Conservation (phyloP, 2,797 vertebrate genomes). For the Tangara arthus region DNA sequence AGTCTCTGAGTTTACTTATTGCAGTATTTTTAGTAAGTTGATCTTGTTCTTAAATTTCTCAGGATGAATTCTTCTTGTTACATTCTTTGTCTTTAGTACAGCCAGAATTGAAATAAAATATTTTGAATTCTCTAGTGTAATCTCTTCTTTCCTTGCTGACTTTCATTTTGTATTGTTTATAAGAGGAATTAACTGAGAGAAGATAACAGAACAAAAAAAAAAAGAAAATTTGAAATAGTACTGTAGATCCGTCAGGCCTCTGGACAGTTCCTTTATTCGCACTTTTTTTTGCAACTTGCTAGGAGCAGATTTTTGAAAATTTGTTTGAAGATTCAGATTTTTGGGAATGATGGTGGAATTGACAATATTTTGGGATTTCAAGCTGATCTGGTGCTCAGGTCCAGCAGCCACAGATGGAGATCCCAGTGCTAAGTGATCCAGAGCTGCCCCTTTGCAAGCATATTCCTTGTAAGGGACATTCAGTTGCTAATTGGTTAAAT, state of each 20-base stretch:
- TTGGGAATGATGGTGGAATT: not conserved
- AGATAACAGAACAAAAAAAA: not conserved
- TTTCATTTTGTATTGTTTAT: not conserved
- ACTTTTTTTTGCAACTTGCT: not conserved
- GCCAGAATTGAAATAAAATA: constrained; percentile 15
- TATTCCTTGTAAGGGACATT: not conserved
- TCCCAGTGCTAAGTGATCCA: not conserved
- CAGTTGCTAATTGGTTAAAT: not conserved
- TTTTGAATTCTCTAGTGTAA: constrained; percentile 42
- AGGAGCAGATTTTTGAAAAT: not conserved
- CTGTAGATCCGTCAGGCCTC: not conserved
- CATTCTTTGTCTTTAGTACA: not conserved
- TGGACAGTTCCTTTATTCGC: not conserved
- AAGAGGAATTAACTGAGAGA: not conserved
- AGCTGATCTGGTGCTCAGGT: not conserved
- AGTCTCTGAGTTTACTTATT: not conserved
- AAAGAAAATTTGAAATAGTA: not conserved
- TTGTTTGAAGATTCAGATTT: not conserved
- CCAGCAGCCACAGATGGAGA: not conserved
- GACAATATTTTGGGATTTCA: not conserved
- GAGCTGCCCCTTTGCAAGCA: not conserved
- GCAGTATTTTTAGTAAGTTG: constrained; percentile 13
- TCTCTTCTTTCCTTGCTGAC: not conserved
- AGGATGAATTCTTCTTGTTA: not conserved
- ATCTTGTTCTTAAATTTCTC: not conserved